Evolutionary conservation across 2,797 vertebrate species (phyloP), one percentile per base, ranked within the genome.

Genomic region (Syncerus caffer): DNA sequence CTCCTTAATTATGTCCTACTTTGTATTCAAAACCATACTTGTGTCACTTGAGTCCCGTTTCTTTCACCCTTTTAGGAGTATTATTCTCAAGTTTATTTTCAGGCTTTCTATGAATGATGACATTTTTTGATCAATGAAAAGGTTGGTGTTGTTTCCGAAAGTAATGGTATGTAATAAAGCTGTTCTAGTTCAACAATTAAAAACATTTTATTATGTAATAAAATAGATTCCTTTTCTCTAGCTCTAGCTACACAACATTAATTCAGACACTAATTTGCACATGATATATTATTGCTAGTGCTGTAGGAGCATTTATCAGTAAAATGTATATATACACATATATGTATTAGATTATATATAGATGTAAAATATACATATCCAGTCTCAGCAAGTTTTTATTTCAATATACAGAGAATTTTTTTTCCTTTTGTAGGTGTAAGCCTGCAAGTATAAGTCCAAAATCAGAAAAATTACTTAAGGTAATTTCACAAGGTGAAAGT

Each of bases 151-250:
- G 96, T 98, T 98, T 98, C 97, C 82, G 94, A 98, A 99, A 98
- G 92, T 98, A 98, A 98, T 98, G 95, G 84, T 92, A 93, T 95
- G 38, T 96, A 98, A 98, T 99, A 99, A 98, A 99, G 80, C 96
- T 98, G 89, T 96, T 98, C 90, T 97, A 95, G 95, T 98, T 96
- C 96, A 98, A 98, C 97, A 98, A 98, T 99, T 99, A 98, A 98
- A 98, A 97, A 60, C 94, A 93, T 98, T 99, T 99, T 98, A 99
- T 98, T 98, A 96, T 76, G 90, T 71, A 98, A 98, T 99, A 98
- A 99, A 99, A 89, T 34, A 71, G 57, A 51, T 60, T 85, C 16
- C 85, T 97, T 98, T 98, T 98, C 96, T 98, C 97, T 90, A 96
- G 83, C 53, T 95, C 58, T 85, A 98, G 94, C 83, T 58, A 31